Conservation (phyloP, 2,797 vertebrate species). For the Gallinago nigripennis region DNA sequence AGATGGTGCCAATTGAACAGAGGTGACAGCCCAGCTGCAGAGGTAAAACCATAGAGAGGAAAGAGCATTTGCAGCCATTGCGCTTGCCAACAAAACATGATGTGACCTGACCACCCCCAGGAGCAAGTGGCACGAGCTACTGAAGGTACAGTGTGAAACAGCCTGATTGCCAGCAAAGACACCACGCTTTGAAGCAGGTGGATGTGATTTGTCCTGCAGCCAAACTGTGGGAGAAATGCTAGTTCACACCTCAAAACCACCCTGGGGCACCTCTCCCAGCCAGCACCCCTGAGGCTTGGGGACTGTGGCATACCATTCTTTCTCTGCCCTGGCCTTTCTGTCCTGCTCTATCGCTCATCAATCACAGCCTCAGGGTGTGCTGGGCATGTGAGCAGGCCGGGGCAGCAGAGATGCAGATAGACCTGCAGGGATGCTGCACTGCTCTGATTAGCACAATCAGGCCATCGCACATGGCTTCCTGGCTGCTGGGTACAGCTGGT, state of each 20-base stretch:
- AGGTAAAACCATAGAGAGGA: neutral
- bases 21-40: neutral
- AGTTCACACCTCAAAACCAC: neutral
- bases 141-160: neutral
- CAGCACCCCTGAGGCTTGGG: neutral
- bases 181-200: neutral
- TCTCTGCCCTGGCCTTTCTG: neutral
- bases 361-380: neutral
- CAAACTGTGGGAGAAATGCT: neutral
- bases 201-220: neutral
- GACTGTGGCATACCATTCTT: rapidly evolving
- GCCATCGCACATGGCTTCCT: constrained; percentile 1
- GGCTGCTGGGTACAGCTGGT: neutral
- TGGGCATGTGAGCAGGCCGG: neutral
- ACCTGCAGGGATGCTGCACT: neutral
- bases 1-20: neutral
- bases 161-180: neutral
- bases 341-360: neutral
- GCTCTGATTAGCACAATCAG: constrained; percentile 26
- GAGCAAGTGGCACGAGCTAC: neutral
- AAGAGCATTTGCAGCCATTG: neutral
- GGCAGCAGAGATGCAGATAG: neutral
- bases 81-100: neutral
- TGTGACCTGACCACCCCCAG: neutral
- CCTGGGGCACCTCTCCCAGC: neutral